A percentile compares a stretch with the other conserved stretches of the same genome.
Conservation (phyloP, 2,113 vertebrate genomes). For the Agapornis roseicollis region DNA sequence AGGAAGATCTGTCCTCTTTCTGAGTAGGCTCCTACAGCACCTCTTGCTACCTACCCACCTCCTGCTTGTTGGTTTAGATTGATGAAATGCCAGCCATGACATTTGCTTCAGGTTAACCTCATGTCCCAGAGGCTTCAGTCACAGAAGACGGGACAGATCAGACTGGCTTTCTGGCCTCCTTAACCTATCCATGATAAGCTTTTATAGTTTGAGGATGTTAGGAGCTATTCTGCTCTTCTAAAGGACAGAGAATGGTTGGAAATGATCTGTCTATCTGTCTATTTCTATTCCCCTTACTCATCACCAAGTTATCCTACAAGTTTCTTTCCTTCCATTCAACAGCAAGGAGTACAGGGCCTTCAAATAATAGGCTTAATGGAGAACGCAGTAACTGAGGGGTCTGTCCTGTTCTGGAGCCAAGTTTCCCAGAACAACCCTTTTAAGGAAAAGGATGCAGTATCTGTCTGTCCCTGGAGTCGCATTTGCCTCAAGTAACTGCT, state of each 20-base stretch:
- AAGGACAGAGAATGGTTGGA: background rate
- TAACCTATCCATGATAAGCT: background rate
- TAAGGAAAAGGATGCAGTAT: background rate
- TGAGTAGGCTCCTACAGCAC: background rate
- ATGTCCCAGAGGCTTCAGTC: background rate
- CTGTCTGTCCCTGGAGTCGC: background rate
- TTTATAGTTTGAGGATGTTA: background rate
- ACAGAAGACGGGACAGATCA: background rate
- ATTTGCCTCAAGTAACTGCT: background rate
- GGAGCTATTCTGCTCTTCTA: background rate
- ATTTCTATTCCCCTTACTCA: background rate
- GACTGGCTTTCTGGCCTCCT: background rate
- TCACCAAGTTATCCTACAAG: background rate
- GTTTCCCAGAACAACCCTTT: background rate
- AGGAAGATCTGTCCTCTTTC: background rate
- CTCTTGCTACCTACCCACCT: background rate
- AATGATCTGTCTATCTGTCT: background rate
- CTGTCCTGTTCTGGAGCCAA: slow-evolving; percentile 17
- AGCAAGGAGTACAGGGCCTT: background rate
- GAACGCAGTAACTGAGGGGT: background rate
- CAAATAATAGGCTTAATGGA: background rate
- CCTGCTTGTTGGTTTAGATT: background rate
- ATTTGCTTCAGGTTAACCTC: background rate
- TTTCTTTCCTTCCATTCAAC: background rate
- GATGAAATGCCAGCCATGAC: background rate